Base-by-base conservation (phyloP, 2,113 vertebrate genomes). In the Tragelaphus scriptus region DNA sequence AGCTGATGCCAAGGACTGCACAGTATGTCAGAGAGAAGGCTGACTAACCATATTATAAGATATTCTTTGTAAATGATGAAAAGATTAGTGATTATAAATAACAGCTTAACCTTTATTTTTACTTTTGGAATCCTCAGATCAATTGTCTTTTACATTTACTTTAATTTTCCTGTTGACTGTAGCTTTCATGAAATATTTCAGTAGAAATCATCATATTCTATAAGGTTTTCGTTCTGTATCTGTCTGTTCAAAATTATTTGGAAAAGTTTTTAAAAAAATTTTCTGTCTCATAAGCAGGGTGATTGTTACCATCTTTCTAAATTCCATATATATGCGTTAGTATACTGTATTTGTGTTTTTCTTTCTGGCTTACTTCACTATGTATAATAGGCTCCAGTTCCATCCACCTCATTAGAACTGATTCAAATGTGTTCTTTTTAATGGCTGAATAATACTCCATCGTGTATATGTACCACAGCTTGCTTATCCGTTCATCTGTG, bases 21-120 rank as follows among this genome's bases (percentile, higher is more conserved):
- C n/a, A 36, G 17, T 44, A 71, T 94, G 65, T 51, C 58, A 88
- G 65, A 77, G 88, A 85, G 63, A 93, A 63, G 92, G 26, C 14
- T 47, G 47, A 88, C 19, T 85, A 92, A 71, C 51, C 58, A 36
- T 80, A 59, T 68, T 88, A 77, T 63, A 91, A 94, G 56, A 81
- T 75, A 11, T 44, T 30, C 96, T 96, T 95, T 58, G 68, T 56
- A 90, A 94, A 77, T 92, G 61, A 84, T 89, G 51, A 90, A 77
- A 89, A 86, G 19, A 84, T 51, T 59, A 84, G 32, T 84, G 71
- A 87, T 87, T 63, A 2, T 75, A 63, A 87, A 65, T 86, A 95
- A 51, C 30, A 81, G 56, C 51, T 96, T 56, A 55, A 58, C 17
- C 36, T 94, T 94, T 90, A 11, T 28, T 85, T 97, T 97, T 94